phyloP scores from a whole-genome alignment of 2,888 invertebrate genomes.

The Biston betularia region DNA sequence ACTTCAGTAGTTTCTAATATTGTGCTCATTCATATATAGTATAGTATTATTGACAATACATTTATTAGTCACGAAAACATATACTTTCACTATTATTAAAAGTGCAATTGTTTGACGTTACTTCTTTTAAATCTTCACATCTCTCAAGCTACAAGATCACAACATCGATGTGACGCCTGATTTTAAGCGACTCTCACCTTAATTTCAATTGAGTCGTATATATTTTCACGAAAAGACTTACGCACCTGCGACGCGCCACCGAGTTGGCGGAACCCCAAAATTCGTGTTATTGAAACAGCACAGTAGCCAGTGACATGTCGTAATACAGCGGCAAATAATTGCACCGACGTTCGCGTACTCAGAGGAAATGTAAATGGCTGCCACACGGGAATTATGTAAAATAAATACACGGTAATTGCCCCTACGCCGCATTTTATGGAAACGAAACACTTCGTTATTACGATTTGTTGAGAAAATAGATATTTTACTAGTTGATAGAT shows the following conservation, averaged over 20 bases:
- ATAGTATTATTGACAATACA: too few species aligned
- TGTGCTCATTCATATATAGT: too few species aligned
- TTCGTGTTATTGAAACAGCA: slow-evolving; percentile 36
- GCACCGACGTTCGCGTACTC: slow-evolving; percentile 34
- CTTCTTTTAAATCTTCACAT: background rate
- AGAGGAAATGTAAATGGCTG: slow-evolving; percentile 48
- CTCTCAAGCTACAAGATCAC: background rate
- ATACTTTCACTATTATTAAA: too few species aligned
- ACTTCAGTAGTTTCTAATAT: too few species aligned
- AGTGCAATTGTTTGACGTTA: too few species aligned
- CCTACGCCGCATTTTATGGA: slow-evolving; percentile 33
- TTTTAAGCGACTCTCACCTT: slow-evolving; percentile 3
- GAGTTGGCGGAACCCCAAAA: slow-evolving; percentile 48
- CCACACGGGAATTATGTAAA: slow-evolving; percentile 43
- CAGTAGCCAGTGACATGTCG: slow-evolving; percentile 48
- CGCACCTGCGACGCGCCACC: slow-evolving; percentile 9
- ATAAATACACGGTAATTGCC: slow-evolving; percentile 42
- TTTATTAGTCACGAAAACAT: too few species aligned
- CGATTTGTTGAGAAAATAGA: slow-evolving; percentile 22
- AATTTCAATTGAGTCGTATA: background rate
- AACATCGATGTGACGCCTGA: background rate
- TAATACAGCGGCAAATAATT: slow-evolving; percentile 51
- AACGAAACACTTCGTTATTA: slow-evolving; percentile 19
- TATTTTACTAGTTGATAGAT: background rate
- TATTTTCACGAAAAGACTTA: background rate